Evolutionary conservation across 2,113 vertebrate genomes (phyloP), one percentile per base, ranked within the genome.

Genomic region (Mionectes macconnelli): DNA sequence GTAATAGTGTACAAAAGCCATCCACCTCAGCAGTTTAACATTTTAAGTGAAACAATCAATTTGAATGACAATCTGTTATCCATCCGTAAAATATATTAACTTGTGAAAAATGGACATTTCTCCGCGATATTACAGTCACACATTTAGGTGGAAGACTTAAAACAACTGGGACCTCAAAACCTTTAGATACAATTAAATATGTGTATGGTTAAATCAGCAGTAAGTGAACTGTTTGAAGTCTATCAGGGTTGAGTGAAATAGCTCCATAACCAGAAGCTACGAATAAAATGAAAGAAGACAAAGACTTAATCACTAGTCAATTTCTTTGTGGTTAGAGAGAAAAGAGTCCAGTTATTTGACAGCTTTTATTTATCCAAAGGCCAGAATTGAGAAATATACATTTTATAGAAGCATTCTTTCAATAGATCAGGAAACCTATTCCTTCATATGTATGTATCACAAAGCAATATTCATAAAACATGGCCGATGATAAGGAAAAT

Each of bases 51-150:
- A 96, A 96, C 56, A 94, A 84, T 94, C 76, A 75, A 21, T 94
- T 96, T 93, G 79, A 95, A 91, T 89, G 90, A 86, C 92, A 95
- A 86, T 83, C 64, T 90, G 75, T 85, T 95, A 80, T 74, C 95
- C 82, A 91, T 59, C 76, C 89, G 87, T 93, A 93, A 96, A 96
- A 95, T 57, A 37, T 87, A 95, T 94, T 95, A 96, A 89, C 84
- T 94, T 93, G 91, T 94, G 90, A 95, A 96, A 96, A 89, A 94
- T 45, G 89, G 78, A 57, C 11, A 4, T 84, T 93, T 75, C 84
- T 94, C 50, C 33, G 42, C 39, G 95, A 84, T 77, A 94, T 94
- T 94, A 75, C 27, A 84, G 87, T 89, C 84, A 93, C 84, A 77
- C 68, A 84, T 94, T 87, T 95, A 75, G 87, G 35, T 79, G 82